These are phyloP conservation scores for Achatina immaculata DNA, from an alignment of 1,140 invertebrate genomes.

Conservation along the genomic window DNA sequence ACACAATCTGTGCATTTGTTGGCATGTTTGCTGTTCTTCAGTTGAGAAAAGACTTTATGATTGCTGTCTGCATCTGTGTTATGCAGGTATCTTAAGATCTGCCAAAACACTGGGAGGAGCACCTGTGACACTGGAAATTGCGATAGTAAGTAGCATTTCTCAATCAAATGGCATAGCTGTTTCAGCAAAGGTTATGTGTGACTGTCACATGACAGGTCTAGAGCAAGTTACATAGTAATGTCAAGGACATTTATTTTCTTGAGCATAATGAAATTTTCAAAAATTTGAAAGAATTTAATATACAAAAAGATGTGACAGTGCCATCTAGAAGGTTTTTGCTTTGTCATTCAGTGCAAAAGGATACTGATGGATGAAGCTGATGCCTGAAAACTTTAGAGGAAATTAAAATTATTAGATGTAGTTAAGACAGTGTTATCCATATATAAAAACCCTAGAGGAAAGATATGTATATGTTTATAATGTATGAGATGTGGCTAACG, in stretches of 20 bases:
- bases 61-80: neutral
- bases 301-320: too few species aligned
- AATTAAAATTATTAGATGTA: too few species aligned
- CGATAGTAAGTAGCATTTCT: conserved; percentile 45
- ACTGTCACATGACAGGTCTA: neutral
- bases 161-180: neutral
- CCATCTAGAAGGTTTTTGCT: too few species aligned
- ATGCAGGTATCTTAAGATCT: conserved; percentile 37
- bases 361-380: too few species aligned
- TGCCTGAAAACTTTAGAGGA: too few species aligned
- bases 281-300: too few species aligned
- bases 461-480: too few species aligned
- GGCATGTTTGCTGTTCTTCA: neutral
- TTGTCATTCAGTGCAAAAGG: too few species aligned
- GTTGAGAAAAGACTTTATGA: neutral
- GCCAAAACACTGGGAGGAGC: conserved; percentile 46
- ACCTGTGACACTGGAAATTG: conserved; percentile 50
- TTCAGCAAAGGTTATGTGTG: neutral
- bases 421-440: too few species aligned
- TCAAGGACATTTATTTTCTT: neutral
- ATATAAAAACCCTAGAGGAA: too few species aligned
- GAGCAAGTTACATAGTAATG: neutral
- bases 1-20: neutral
- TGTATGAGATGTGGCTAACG: too few species aligned
- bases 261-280: neutral